A percentile compares a stretch with the other conserved stretches of the same genome.
Evolutionary conservation across 2,113 vertebrate species (phyloP).

Genomic region (Apodemus sylvaticus): DNA sequence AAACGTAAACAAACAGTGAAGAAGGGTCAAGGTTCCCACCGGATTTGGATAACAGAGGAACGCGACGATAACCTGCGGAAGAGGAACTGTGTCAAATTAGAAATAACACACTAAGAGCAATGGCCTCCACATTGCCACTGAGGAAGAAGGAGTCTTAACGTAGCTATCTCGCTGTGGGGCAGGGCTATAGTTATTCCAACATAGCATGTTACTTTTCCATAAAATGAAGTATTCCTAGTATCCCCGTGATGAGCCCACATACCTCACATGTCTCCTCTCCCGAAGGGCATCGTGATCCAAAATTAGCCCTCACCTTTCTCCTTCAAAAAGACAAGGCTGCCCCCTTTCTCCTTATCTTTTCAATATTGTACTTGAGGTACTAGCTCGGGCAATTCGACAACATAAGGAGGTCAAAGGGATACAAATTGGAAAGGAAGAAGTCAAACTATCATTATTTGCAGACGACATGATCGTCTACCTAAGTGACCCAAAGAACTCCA

Average conservation of each 20-base stretch:
- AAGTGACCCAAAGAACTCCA: no score
- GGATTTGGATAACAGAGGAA: conserved; percentile 87
- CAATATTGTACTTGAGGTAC: no score
- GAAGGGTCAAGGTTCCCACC: conserved; percentile 87
- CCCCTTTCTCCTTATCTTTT: no score
- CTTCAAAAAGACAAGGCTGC: neutral
- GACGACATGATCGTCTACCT: no score
- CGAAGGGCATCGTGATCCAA: neutral
- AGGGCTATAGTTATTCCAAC: neutral
- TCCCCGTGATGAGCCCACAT: neutral
- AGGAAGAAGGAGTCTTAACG: neutral
- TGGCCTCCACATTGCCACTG: neutral
- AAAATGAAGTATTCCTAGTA: neutral
- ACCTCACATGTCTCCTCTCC: neutral
- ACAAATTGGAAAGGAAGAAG: no score
- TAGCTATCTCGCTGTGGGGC: neutral
- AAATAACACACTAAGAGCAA: neutral
- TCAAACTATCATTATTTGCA: no score
- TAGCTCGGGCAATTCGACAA: no score
- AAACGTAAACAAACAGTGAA: conserved; percentile 89
- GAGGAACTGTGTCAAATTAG: conserved; percentile 49
- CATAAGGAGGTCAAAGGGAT: no score
- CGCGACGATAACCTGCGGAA: conserved; percentile 88
- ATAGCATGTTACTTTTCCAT: neutral
- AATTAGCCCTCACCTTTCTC: conserved; percentile 7